A percentile compares a stretch with the other conserved stretches of the same genome.
These are phyloP conservation scores for Steatocranus sp. DNA, from an alignment of 2,797 vertebrate species.

Conservation along the genomic window DNA sequence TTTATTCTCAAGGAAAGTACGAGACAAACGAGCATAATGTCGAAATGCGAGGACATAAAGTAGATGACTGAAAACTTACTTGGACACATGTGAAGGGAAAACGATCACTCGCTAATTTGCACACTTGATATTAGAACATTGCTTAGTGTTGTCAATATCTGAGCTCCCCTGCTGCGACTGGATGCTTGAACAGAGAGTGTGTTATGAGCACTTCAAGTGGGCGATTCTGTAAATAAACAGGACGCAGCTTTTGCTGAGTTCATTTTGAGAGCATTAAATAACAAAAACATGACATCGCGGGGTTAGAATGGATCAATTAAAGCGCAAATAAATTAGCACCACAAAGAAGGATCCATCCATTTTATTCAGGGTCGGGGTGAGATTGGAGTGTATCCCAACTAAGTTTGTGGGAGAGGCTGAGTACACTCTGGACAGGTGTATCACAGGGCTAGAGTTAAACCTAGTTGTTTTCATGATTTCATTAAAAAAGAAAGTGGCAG, in stretches of 20 bases:
- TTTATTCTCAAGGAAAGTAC: background rate
- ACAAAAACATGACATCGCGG: background rate
- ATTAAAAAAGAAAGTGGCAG: background rate
- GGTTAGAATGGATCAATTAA: background rate
- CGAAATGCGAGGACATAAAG: background rate
- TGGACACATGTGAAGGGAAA: background rate
- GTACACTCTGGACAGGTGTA: background rate
- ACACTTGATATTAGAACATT: background rate
- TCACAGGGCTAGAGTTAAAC: background rate
- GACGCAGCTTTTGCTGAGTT: background rate
- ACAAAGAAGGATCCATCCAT: background rate
- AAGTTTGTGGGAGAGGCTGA: background rate
- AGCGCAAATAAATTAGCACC: background rate
- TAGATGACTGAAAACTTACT: background rate
- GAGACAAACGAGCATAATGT: background rate
- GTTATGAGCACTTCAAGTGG: background rate
- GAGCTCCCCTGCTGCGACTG: constrained; percentile 7
- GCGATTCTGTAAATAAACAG: constrained; percentile 21
- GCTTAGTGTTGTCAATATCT: constrained; percentile 25
- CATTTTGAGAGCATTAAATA: background rate
- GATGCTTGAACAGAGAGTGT: constrained; percentile 3
- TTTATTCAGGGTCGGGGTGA: background rate
- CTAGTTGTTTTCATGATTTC: background rate
- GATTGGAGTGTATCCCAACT: background rate
- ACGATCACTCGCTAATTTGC: constrained; percentile 3